phyloP scores from a whole-genome alignment of 2,797 vertebrate genomes.

The Mastacembelus armatus region DNA sequence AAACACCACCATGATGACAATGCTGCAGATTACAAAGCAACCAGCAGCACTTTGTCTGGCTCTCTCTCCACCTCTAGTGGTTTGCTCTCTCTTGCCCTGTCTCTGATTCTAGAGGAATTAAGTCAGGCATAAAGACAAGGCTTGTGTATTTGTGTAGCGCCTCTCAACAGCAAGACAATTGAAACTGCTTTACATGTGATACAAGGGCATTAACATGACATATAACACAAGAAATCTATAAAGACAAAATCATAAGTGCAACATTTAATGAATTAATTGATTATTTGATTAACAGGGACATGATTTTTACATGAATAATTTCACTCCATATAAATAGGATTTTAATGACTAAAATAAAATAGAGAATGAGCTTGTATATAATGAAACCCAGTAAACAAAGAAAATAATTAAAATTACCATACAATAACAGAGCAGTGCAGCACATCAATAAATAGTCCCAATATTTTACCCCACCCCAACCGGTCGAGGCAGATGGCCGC shows the following conservation, averaged over 20 bases:
- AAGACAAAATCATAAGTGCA: not conserved
- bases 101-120: not conserved
- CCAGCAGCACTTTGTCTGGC: not conserved
- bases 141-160: not conserved
- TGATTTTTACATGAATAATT: no score
- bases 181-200: not conserved
- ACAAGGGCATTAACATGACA: not conserved
- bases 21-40: slow-evolving; percentile 35
- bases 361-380: no score
- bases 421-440: no score
- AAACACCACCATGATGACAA: slow-evolving; percentile 26
- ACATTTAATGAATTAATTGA: no score
- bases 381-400: no score
- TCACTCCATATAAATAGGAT: no score
- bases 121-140: slow-evolving; percentile 8
- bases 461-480: no score
- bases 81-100: not conserved
- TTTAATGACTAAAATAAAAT: no score
- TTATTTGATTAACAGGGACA: no score
- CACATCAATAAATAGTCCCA: no score
- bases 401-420: no score
- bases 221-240: not conserved
- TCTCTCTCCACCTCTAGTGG: not conserved
- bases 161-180: not conserved
- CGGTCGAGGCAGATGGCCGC: no score